Evolutionary conservation across 1,140 invertebrate genomes (phyloP).

Genomic region (Danaus melanippus): DNA sequence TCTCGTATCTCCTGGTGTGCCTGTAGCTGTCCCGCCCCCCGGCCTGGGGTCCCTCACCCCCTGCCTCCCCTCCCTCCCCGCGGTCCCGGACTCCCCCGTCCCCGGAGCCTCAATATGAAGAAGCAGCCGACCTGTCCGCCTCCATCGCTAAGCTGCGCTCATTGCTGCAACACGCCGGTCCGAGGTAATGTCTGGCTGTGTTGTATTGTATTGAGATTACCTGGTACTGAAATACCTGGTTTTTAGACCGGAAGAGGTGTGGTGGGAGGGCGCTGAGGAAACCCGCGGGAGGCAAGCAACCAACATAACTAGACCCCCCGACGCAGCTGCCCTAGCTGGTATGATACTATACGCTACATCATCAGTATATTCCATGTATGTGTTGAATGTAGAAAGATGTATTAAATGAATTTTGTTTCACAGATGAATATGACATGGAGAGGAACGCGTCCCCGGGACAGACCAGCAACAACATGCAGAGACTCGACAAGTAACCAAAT

Average conservation of each 20-base stretch:
- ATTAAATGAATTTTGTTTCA: constrained; percentile 8
- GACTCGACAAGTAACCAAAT: constrained; percentile 54
- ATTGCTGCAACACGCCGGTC: constrained; percentile 69
- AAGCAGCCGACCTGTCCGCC: constrained; percentile 79
- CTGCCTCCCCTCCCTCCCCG: too few species aligned
- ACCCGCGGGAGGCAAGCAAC: constrained; percentile 35
- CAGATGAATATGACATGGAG: constrained; percentile 61
- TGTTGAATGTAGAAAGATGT: too few species aligned
- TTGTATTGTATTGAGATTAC: background rate
- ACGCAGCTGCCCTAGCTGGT: constrained; percentile 49
- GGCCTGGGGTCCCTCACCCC: too few species aligned
- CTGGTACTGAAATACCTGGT: background rate
- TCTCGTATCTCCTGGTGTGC: too few species aligned
- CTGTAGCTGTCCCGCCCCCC: background rate
- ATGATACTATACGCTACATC: background rate
- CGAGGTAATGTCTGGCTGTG: constrained; percentile 17
- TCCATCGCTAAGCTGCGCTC: constrained; percentile 81
- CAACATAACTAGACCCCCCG: too few species aligned
- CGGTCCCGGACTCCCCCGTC: constrained; percentile 36
- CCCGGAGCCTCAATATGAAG: constrained; percentile 79
- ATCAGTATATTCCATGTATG: too few species aligned
- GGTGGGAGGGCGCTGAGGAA: constrained; percentile 55
- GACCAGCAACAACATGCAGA: constrained; percentile 59
- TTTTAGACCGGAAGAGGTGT: constrained; percentile 37
- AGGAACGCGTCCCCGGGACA: constrained; percentile 44